These are phyloP conservation scores for Augochlorella aurata DNA, from an alignment of 2,888 invertebrate species.

Conservation along the genomic window DNA sequence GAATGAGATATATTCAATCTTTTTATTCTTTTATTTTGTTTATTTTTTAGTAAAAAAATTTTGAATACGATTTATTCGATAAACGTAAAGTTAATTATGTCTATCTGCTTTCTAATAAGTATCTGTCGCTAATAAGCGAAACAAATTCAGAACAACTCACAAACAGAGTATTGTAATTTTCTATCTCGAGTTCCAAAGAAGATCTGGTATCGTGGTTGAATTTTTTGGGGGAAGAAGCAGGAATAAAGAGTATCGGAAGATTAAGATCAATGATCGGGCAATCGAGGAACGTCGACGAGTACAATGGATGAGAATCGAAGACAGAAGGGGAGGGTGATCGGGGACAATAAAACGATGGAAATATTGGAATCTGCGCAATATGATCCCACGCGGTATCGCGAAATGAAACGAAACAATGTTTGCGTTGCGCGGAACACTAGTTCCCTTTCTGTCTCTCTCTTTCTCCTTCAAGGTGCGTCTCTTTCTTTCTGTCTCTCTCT, in stretches of 20 bases:
- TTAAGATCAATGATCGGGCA: constrained; percentile 1
- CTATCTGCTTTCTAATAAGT: too few species aligned
- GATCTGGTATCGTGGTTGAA: background rate
- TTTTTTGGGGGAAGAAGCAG: background rate
- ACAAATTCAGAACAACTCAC: too few species aligned
- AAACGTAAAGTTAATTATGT: too few species aligned
- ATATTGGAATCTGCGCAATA: constrained; percentile 72
- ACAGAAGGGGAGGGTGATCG: background rate
- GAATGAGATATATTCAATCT: too few species aligned
- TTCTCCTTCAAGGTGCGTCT: background rate
- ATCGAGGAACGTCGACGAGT: background rate
- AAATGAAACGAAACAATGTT: constrained; percentile 71
- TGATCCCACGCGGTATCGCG: constrained; percentile 65
- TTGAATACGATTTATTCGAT: too few species aligned
- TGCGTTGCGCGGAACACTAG: constrained; percentile 70
- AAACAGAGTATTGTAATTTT: background rate
- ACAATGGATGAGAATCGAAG: background rate
- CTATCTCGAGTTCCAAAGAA: background rate
- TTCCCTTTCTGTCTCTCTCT: constrained; percentile 7
- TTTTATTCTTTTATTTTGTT: too few species aligned
- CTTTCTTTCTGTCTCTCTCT: background rate
- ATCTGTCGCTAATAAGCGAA: too few species aligned
- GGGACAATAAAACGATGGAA: constrained; percentile 59
- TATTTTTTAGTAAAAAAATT: too few species aligned
- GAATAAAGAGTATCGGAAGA: background rate